Conservation (phyloP, 1,140 invertebrate species). For the Ridgeia piscesae region DNA sequence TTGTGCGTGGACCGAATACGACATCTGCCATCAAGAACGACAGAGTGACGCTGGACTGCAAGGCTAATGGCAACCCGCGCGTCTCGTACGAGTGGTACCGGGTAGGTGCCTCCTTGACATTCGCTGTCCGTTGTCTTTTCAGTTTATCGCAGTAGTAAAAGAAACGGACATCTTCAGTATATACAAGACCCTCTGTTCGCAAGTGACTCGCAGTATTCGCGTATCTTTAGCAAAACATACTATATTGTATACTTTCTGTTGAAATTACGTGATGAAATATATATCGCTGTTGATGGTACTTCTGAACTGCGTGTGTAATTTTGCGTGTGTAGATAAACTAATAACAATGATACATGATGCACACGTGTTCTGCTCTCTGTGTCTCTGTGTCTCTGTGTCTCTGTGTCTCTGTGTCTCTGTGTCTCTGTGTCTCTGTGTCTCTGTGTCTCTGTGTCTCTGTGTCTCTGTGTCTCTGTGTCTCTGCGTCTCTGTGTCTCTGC, state of each 20-base stretch:
- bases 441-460: too few species aligned
- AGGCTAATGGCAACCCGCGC: slow-evolving; percentile 17
- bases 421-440: too few species aligned
- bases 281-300: neutral
- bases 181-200: neutral
- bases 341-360: neutral
- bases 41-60: slow-evolving; percentile 22
- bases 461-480: too few species aligned
- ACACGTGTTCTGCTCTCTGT: neutral
- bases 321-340: neutral
- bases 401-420: too few species aligned
- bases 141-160: neutral
- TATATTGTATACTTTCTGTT: neutral
- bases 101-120: neutral
- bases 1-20: neutral
- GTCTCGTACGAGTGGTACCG: slow-evolving; percentile 27
- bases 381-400: too few species aligned
- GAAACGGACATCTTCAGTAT: neutral
- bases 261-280: neutral
- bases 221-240: neutral
- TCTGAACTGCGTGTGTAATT: neutral
- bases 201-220: neutral
- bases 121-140: neutral
- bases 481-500: too few species aligned
- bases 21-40: slow-evolving; percentile 11